Evolutionary conservation across 2,797 vertebrate genomes (phyloP).

Genomic region (Geotria australis): DNA sequence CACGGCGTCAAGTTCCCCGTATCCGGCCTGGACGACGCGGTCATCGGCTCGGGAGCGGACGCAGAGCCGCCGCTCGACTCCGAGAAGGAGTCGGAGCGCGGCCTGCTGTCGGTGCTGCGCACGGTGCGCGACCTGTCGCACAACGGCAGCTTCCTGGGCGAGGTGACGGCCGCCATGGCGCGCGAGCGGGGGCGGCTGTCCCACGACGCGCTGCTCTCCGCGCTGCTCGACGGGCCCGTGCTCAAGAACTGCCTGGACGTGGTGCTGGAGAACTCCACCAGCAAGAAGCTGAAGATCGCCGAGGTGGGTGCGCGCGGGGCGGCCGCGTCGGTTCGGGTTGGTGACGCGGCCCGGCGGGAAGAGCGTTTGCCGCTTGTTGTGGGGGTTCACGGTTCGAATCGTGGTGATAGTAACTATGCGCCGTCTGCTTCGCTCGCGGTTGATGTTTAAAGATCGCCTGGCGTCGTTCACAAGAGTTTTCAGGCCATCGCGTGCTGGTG

Average conservation of each 20-base stretch:
- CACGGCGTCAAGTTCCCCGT: constrained; percentile 37
- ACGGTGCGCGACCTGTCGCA: constrained; percentile 43
- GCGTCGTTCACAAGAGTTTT: too few relatives aligned
- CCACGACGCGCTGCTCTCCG: constrained; percentile 35
- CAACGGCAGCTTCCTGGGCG: constrained; percentile 48
- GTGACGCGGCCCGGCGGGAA: too few relatives aligned
- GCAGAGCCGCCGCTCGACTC: not conserved
- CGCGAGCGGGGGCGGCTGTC: constrained; percentile 29
- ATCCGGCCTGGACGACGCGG: constrained; percentile 18
- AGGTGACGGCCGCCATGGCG: constrained; percentile 34
- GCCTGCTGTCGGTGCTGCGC: constrained; percentile 28
- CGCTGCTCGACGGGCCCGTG: constrained; percentile 20
- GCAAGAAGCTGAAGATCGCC: constrained; percentile 34
- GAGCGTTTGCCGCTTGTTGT: too few relatives aligned
- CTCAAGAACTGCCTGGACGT: constrained; percentile 45
- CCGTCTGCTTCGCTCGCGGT: too few relatives aligned
- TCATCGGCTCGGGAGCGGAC: constrained; percentile 1
- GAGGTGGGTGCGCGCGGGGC: constrained; percentile 23
- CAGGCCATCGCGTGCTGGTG: too few relatives aligned
- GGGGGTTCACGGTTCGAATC: too few relatives aligned
- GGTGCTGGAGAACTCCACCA: constrained; percentile 28
- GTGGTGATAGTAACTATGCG: too few relatives aligned
- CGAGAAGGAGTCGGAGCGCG: constrained; percentile 9
- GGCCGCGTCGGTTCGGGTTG: too few relatives aligned
- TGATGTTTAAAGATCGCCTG: too few relatives aligned